A percentile compares a stretch with the other conserved stretches of the same genome.
Evolutionary conservation across 2,888 invertebrate species (phyloP).

Genomic region (Dryadula phaetusa): DNA sequence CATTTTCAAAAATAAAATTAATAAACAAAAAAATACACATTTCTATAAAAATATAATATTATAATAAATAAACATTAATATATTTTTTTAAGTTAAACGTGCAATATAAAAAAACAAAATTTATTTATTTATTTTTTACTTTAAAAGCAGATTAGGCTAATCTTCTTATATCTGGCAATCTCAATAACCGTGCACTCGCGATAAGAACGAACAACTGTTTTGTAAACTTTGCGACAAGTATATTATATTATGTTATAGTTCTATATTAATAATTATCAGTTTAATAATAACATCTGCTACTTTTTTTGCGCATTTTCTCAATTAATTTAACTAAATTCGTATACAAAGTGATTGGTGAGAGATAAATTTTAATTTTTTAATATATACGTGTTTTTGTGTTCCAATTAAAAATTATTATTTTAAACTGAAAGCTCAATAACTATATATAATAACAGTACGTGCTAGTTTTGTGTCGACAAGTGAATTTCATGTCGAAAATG

Average conservation of each 20-base stretch:
- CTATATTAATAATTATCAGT: neutral
- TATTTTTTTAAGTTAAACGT: neutral
- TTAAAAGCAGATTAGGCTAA: neutral
- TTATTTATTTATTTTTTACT: neutral
- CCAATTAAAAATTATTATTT: slow-evolving; percentile 7
- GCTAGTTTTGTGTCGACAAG: slow-evolving; percentile 7
- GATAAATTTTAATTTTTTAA: slow-evolving; percentile 32
- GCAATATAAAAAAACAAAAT: neutral
- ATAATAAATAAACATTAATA: neutral
- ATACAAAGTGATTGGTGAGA: neutral
- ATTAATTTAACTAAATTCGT: neutral
- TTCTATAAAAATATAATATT: neutral
- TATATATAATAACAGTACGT: slow-evolving; percentile 13
- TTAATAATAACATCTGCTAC: neutral
- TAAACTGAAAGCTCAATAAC: neutral
- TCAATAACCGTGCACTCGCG: slow-evolving; percentile 56
- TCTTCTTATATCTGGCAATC: slow-evolving; percentile 53
- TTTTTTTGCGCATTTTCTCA: neutral
- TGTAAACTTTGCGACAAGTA: slow-evolving; percentile 65
- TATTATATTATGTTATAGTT: slow-evolving; percentile 36
- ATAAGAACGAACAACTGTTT: slow-evolving; percentile 57
- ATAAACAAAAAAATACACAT: neutral
- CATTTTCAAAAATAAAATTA: no score
- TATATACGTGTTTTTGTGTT: slow-evolving; percentile 36
- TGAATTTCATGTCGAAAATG: slow-evolving; percentile 56